Evolutionary conservation across 2,888 invertebrate species (phyloP).

Genomic region (Lampropteryx suffumata): DNA sequence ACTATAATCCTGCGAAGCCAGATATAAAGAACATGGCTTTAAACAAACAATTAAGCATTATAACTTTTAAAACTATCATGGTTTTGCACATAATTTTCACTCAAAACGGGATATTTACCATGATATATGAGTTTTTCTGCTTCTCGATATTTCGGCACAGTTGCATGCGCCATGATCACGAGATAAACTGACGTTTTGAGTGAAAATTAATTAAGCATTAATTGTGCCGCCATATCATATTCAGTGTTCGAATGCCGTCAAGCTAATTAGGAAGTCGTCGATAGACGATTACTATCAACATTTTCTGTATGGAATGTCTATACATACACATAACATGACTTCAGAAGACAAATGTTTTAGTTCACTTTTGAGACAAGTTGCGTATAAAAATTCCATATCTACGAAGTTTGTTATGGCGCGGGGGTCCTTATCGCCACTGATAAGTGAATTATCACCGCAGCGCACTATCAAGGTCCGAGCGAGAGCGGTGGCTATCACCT

Average conservation of each 20-base stretch:
- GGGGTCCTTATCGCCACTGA: conserved; percentile 52
- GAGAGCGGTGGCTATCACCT: conserved; percentile 40
- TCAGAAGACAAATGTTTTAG: neutral
- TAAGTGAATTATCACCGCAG: conserved; percentile 49
- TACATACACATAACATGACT: conserved; percentile 1
- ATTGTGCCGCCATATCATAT: conserved; percentile 6
- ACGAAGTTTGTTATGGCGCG: conserved; percentile 48
- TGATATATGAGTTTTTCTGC: no score
- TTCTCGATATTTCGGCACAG: no score
- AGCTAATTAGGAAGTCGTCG: conserved; percentile 28
- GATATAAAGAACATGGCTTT: no score
- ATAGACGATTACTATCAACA: conserved; percentile 25
- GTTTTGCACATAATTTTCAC: no score
- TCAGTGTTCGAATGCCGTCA: conserved; percentile 20
- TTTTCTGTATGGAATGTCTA: conserved; percentile 23
- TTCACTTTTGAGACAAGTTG: conserved; percentile 3
- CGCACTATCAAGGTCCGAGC: conserved; percentile 52
- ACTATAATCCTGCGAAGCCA: no score
- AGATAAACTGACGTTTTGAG: no score
- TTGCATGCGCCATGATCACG: no score
- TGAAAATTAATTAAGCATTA: neutral
- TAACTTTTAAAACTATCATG: no score
- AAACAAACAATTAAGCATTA: no score
- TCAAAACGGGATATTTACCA: no score
- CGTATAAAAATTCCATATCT: conserved; percentile 32